Base-by-base conservation (phyloP, 2,797 vertebrate genomes). In the Oreochromis grahami region DNA sequence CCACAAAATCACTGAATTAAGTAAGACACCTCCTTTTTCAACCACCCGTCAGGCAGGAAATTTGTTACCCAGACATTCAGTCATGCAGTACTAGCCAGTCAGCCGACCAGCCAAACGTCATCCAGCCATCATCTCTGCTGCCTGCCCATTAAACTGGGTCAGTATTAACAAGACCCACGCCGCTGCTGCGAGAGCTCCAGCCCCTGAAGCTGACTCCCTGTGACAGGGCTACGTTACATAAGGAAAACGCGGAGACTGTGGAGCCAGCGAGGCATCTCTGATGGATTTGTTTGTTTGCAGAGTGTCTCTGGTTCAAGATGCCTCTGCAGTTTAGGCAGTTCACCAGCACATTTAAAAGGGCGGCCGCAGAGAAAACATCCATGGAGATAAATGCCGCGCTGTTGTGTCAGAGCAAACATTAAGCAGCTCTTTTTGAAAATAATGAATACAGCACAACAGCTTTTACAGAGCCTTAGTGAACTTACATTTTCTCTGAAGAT, bases 211-310 rank as follows among this genome's bases (percentile, higher is more conserved):
- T 95, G 93, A 95, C 92, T 88, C 76, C 86, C 80, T 91, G 86
- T 95, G 95, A 95, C 96, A 96, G 93, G 91, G 91, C 83, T 88
- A 86, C 13, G 50, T 96, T 96, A 95, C 91, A 88, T 95, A 95
- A 96, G 93, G 79, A 88, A 32, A 81, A 85, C 65, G 84, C 86
- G 81, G 90, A 88, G 88, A 91, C 86, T 80, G 82, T 83, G 84
- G 74, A 91, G 87, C 88, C 91, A 89, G 86, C 50, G 86, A 94
- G 88, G 90, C 88, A 90, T 91, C 95, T 87, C 86, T 86, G 86
- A 91, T 89, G 87, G 86, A 93, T 93, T 91, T 87, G 90, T 93
- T 93, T 92, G 89, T 93, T 91, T 93, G 88, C 63, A 83, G 55
- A 79, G 60, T 55, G 76, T 92, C 86, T 86, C 82, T 56, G 85